phyloP scores from a whole-genome alignment of 2,113 vertebrate genomes.

The Illadopsis cleaveri region DNA sequence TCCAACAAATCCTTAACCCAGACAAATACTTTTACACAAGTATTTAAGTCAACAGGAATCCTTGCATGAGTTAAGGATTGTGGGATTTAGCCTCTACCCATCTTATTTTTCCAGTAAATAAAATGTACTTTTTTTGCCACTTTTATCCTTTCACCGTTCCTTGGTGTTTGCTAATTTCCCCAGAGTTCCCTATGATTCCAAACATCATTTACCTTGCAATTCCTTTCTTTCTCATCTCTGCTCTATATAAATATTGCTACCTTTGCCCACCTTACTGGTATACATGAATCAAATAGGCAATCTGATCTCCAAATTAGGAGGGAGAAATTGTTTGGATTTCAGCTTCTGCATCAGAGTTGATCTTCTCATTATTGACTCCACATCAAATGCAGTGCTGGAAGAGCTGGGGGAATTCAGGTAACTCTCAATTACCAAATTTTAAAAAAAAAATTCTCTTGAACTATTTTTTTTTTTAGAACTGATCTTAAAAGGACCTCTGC shows the following conservation, averaged over 20 bases:
- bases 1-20: constrained; percentile 24
- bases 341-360: not conserved
- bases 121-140: not conserved
- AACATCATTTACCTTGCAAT: not conserved
- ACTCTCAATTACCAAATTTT: not conserved
- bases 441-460: too few species aligned
- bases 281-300: not conserved
- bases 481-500: not conserved
- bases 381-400: not conserved
- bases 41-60: constrained; percentile 39
- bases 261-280: not conserved
- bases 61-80: constrained; percentile 19
- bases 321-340: not conserved
- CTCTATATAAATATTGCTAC: not conserved
- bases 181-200: not conserved
- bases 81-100: constrained; percentile 13
- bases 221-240: not conserved
- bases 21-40: constrained; percentile 34
- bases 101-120: constrained; percentile 37
- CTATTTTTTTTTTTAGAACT: too few species aligned
- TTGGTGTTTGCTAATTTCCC: not conserved
- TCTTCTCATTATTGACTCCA: not conserved
- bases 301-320: not conserved
- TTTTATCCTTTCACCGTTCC: not conserved
- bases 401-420: not conserved